Evolutionary conservation across 2,113 vertebrate species (phyloP).

Genomic region (Sebastes fasciatus): DNA sequence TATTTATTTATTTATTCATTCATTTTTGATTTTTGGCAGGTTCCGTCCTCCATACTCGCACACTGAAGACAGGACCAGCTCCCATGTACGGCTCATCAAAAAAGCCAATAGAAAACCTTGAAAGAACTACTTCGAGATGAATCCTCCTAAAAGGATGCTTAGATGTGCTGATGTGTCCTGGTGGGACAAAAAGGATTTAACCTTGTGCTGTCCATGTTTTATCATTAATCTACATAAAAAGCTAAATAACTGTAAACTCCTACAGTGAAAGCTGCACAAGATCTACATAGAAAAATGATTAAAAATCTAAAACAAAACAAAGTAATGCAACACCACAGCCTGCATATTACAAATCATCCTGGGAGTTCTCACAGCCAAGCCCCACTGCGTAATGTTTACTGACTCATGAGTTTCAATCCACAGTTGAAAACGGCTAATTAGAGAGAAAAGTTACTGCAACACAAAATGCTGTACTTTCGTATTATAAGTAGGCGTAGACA

Average conservation of each 20-base stretch:
- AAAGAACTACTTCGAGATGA: too few species aligned
- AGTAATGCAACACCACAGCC: background rate
- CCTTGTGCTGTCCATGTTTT: background rate
- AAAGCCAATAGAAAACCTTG: background rate
- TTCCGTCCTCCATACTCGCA: background rate
- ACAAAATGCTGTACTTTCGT: background rate
- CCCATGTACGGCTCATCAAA: background rate
- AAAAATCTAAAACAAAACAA: background rate
- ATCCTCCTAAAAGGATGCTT: too few species aligned
- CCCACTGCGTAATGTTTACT: conserved; percentile 13
- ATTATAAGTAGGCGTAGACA: background rate
- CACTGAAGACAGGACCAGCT: background rate
- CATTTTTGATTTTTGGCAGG: too few species aligned
- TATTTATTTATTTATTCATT: too few species aligned
- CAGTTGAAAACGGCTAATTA: background rate
- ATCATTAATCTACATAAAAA: background rate
- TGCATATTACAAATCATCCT: background rate
- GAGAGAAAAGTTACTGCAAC: background rate
- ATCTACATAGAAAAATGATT: background rate
- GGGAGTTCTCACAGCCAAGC: conserved; percentile 2
- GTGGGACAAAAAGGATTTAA: background rate
- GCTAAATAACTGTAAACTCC: background rate
- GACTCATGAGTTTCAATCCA: conserved; percentile 12
- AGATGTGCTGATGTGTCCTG: background rate
- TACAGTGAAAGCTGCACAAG: background rate